A percentile compares a stretch with the other conserved stretches of the same genome.
These are phyloP conservation scores for Leptosomus discolor DNA, from an alignment of 2,113 vertebrate genomes.

Conservation along the genomic window DNA sequence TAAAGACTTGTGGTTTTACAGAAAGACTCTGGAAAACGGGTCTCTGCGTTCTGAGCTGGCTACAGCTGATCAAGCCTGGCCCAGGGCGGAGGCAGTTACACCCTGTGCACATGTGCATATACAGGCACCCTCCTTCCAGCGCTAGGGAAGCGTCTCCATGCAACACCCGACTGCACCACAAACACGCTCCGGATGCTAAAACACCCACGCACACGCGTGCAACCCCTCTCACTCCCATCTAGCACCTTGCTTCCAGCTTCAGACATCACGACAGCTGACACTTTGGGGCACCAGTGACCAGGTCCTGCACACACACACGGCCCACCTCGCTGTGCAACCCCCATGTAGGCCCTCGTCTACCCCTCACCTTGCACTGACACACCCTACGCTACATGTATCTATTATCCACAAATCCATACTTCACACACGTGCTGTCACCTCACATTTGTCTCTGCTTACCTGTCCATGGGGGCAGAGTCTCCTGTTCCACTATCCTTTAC, in stretches of 20 bases:
- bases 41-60: neutral
- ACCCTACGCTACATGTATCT: neutral
- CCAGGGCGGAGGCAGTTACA: neutral
- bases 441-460: neutral
- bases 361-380: neutral
- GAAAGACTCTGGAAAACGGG: neutral
- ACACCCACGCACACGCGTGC: rapidly evolving
- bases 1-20: neutral
- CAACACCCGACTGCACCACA: neutral
- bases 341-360: rapidly evolving
- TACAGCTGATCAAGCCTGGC: neutral
- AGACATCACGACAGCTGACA: neutral
- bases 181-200: neutral
- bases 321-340: neutral
- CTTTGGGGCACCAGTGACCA: neutral
- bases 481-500: neutral
- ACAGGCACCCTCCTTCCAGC: neutral
- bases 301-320: neutral
- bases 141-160: rapidly evolving
- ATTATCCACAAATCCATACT: neutral
- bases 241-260: neutral
- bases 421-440: neutral
- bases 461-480: neutral
- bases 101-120: rapidly evolving
- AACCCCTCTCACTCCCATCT: neutral